phyloP scores from a whole-genome alignment of 2,797 vertebrate species.

The Siniperca scherzeri region DNA sequence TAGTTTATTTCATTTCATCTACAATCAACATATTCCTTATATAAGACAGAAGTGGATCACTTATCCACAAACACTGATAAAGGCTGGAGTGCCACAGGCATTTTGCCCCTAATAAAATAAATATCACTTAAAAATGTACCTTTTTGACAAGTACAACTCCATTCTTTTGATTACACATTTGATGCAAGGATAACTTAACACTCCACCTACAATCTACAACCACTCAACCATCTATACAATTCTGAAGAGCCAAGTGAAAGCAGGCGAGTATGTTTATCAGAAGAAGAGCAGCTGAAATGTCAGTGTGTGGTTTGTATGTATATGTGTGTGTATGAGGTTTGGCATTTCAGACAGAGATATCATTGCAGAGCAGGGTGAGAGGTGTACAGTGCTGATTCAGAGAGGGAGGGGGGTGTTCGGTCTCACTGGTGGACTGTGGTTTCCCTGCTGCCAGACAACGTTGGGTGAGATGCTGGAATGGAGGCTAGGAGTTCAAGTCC shows the following conservation, averaged over 20 bases:
- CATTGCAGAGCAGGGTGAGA: slow-evolving; percentile 65
- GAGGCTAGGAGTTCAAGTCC: slow-evolving; percentile 61
- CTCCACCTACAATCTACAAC: slow-evolving; percentile 32
- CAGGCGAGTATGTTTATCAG: slow-evolving; percentile 52
- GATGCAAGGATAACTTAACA: slow-evolving; percentile 22
- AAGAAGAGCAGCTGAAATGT: slow-evolving; percentile 78
- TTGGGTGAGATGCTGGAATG: slow-evolving; percentile 36
- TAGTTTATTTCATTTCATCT: background rate
- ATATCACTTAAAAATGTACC: slow-evolving; percentile 29
- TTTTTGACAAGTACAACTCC: slow-evolving; percentile 5
- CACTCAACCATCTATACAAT: slow-evolving; percentile 21
- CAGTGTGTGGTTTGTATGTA: slow-evolving; percentile 55
- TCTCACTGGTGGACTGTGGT: slow-evolving; percentile 50
- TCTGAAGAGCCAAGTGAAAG: slow-evolving; percentile 28
- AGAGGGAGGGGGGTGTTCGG: slow-evolving; percentile 20
- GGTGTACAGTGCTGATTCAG: slow-evolving; percentile 55
- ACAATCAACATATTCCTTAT: slow-evolving; percentile 1
- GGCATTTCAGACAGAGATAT: slow-evolving; percentile 86
- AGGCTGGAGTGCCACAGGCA: background rate
- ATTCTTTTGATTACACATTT: slow-evolving; percentile 21
- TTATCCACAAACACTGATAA: slow-evolving; percentile 25
- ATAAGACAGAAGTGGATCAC: slow-evolving; percentile 21
- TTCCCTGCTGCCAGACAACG: slow-evolving; percentile 55
- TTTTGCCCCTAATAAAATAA: slow-evolving; percentile 41
- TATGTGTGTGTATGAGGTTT: slow-evolving; percentile 59